Evolutionary conservation across 2,113 vertebrate genomes (phyloP).

Genomic region (Gymnarchus niloticus): DNA sequence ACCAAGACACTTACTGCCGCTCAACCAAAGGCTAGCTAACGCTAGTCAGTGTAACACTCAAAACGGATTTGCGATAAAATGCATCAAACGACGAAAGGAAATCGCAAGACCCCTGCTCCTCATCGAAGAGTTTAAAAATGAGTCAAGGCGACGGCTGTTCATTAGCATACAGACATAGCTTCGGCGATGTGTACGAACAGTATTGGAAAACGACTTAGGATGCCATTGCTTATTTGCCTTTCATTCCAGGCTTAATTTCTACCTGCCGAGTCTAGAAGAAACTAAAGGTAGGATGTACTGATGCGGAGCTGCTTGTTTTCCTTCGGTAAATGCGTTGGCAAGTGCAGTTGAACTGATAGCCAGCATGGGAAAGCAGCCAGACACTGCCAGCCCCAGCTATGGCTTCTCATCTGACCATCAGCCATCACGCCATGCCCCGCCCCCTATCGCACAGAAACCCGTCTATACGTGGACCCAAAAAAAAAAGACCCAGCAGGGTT

Average conservation of each 20-base stretch:
- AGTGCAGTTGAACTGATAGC: too few species aligned
- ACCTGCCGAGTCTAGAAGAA: too few species aligned
- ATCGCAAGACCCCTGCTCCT: neutral
- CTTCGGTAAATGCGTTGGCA: neutral
- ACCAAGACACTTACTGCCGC: neutral
- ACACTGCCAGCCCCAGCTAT: neutral
- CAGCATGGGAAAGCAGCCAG: neutral
- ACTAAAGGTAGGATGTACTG: neutral
- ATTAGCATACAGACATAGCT: neutral
- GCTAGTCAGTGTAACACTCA: neutral
- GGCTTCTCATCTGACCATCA: neutral
- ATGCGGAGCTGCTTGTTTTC: too few species aligned
- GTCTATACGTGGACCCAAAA: too few species aligned
- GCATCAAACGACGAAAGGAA: neutral
- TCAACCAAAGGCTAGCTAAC: neutral
- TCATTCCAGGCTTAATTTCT: too few species aligned
- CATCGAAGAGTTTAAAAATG: too few species aligned
- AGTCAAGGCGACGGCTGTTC: neutral
- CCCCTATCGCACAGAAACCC: too few species aligned
- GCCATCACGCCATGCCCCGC: too few species aligned
- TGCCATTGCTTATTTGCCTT: neutral
- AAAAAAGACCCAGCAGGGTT: too few species aligned
- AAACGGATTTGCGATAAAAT: neutral
- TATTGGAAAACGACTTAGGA: neutral
- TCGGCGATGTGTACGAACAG: neutral